Conservation (phyloP, 2,113 vertebrate genomes). For the Oreochromis spilurus region DNA sequence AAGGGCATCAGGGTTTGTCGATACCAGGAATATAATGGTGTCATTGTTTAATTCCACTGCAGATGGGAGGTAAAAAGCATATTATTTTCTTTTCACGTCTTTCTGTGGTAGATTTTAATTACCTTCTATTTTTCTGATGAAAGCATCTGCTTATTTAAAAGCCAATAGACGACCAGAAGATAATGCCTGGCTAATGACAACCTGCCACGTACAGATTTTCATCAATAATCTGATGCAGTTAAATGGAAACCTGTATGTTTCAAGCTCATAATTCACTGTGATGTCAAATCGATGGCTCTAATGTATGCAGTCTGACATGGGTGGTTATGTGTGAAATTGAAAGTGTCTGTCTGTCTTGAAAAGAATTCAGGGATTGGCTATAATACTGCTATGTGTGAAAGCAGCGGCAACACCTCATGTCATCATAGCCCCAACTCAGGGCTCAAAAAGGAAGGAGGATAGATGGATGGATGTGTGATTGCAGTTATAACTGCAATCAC, state of each 20-base stretch:
- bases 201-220: neutral
- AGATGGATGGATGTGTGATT: neutral
- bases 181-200: neutral
- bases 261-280: slow-evolving; percentile 23
- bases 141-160: slow-evolving; percentile 1
- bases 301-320: neutral
- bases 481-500: neutral
- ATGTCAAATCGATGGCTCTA: slow-evolving; percentile 28
- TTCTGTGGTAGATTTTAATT: neutral
- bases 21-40: neutral
- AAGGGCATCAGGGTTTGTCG: neutral
- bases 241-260: neutral
- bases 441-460: neutral
- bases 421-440: neutral
- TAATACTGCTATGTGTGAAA: neutral
- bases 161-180: neutral
- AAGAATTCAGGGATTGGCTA: neutral
- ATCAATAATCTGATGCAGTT: slow-evolving; percentile 1
- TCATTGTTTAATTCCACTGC: neutral
- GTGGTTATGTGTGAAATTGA: neutral
- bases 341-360: neutral
- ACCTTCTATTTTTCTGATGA: neutral
- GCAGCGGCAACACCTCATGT: neutral
- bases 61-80: neutral
- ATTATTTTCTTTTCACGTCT: neutral